A percentile compares a stretch with the other conserved stretches of the same genome.
These are phyloP conservation scores for Ceyx melanurus DNA, from an alignment of 2,113 vertebrate genomes.

Conservation along the genomic window DNA sequence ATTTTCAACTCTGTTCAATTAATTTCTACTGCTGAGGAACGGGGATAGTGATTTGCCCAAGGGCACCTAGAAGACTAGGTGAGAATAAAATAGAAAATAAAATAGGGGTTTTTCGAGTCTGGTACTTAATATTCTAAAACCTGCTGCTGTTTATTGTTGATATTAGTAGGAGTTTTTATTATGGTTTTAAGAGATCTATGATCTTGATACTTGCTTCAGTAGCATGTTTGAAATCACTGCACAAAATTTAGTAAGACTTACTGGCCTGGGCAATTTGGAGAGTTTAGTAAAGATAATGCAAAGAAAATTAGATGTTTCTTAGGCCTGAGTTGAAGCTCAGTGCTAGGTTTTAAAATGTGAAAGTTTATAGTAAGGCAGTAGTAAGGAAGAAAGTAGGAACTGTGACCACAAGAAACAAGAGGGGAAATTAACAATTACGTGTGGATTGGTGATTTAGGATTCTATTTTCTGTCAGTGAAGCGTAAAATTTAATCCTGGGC, in stretches of 20 bases:
- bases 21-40: neutral
- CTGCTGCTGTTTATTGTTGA: neutral
- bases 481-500: constrained; percentile 67
- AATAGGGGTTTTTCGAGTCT: neutral
- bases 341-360: neutral
- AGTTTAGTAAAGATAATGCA: neutral
- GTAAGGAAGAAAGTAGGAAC: neutral
- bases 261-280: neutral
- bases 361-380: neutral
- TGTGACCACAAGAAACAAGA: constrained; percentile 24
- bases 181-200: neutral
- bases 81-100: neutral
- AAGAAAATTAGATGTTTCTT: neutral
- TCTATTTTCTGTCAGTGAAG: constrained; percentile 67
- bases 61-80: constrained; percentile 27
- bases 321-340: neutral
- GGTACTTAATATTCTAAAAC: neutral
- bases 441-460: constrained; percentile 43
- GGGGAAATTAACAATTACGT: constrained; percentile 36
- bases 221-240: neutral
- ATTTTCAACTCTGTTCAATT: constrained; percentile 8
- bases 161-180: neutral
- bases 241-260: neutral
- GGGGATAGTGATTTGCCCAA: constrained; percentile 18
- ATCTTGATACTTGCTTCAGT: neutral